A percentile compares a stretch with the other conserved stretches of the same genome.
Conservation (phyloP, 2,888 invertebrate genomes). For the Eledone cirrhosa region DNA sequence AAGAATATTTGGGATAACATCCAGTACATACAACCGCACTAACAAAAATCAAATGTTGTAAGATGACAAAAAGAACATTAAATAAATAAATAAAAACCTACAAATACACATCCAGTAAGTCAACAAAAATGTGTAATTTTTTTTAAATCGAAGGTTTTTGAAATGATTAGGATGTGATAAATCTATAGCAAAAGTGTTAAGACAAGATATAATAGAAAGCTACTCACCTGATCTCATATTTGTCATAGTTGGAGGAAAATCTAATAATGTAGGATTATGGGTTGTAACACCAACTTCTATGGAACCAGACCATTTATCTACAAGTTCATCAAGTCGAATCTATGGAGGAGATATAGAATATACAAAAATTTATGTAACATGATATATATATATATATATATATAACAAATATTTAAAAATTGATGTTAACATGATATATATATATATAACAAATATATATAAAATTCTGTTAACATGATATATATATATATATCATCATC, state of each 20-base stretch:
- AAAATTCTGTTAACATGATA: too few relatives aligned
- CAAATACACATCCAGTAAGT: too few relatives aligned
- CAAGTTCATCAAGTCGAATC: conserved; percentile 72
- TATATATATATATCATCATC: neutral
- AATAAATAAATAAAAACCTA: too few relatives aligned
- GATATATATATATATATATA: neutral
- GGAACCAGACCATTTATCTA: conserved; percentile 67
- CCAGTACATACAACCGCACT: too few relatives aligned
- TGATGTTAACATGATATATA: neutral
- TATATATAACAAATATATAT: too few relatives aligned
- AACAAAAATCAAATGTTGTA: too few relatives aligned
- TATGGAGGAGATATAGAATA: conserved; percentile 51
- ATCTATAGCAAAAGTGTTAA: too few relatives aligned
- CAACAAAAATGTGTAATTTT: too few relatives aligned
- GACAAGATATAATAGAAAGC: neutral
- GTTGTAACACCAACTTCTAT: conserved; percentile 76
- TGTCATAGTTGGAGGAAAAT: conserved; percentile 97
- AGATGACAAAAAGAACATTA: too few relatives aligned
- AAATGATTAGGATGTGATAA: too few relatives aligned
- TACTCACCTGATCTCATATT: conserved; percentile 87
- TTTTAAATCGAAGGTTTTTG: too few relatives aligned
- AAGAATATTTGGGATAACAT: too few relatives aligned
- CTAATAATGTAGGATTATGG: conserved; percentile 87
- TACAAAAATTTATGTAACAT: neutral
- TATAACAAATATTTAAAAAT: neutral